Percentiles rank a stretch among this genome's conserved stretches.
Conservation (phyloP, 2,113 vertebrate species). For the Sminthopsis crassicaudata region DNA sequence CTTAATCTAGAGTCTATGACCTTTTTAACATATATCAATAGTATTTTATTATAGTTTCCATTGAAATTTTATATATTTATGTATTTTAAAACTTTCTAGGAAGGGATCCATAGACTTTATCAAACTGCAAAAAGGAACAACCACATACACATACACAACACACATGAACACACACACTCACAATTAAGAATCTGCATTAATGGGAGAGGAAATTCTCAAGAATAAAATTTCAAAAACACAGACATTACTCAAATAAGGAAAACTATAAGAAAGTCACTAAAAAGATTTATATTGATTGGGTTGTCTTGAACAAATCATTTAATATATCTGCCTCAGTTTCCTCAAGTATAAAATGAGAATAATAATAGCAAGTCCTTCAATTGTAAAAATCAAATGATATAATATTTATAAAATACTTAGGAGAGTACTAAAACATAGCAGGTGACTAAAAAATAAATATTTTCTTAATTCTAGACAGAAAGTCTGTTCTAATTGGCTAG, state of each 20-base stretch:
- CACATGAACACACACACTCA: too few relatives aligned
- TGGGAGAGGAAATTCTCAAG: not conserved
- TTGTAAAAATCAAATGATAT: too few relatives aligned
- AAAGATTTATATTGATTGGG: too few relatives aligned
- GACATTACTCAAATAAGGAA: not conserved
- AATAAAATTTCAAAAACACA: not conserved
- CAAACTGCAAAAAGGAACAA: not conserved
- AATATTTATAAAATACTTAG: too few relatives aligned
- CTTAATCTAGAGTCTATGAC: not conserved
- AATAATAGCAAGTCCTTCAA: too few relatives aligned
- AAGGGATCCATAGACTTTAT: not conserved
- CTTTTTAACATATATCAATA: not conserved
- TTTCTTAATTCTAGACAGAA: too few relatives aligned
- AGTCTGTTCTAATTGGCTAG: too few relatives aligned
- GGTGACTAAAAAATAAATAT: too few relatives aligned
- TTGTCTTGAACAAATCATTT: too few relatives aligned
- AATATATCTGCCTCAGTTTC: too few relatives aligned
- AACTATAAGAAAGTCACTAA: not conserved
- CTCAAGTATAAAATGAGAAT: too few relatives aligned
- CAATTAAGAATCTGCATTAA: not conserved
- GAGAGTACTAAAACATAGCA: too few relatives aligned
- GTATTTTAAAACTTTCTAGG: not conserved
- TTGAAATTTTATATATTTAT: not conserved
- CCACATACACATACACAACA: not conserved
- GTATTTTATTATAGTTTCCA: not conserved